Base-by-base conservation (phyloP, 2,113 vertebrate genomes). In the Microcebus lehilahytsara region DNA sequence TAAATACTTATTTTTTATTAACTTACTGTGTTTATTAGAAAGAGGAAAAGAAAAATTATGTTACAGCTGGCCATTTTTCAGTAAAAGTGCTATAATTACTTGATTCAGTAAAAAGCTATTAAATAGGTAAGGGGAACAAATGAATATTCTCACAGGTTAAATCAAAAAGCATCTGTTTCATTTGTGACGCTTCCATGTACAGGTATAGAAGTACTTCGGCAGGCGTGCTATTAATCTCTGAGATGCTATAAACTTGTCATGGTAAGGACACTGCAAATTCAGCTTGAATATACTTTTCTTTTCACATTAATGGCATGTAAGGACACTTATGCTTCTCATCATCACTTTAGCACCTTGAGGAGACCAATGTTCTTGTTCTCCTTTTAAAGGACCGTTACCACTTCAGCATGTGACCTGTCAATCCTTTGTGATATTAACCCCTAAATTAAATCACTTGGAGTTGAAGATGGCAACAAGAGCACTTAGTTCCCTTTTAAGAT, bases 231-330 rank as follows among this genome's bases (percentile, higher is more conserved):
- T 97, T 94, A 83, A 89, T 96, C 84, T 67, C 66, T 66, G 92
- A 96, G 92, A 93, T 91, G 69, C 72, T 88, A 7, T 96, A 78
- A 84, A 66, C 60, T 89, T 89, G 85, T 94, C 49, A 92, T 40
- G 22, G 85, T 93, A 93, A 97, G 94, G 87, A 92, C 40, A 25
- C 83, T 66, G 49, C 66, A 97, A 97, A 94, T 96, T 88, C 89
- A 56, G 78, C 93, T 84, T 95, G 64, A 94, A 60, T 77, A 89
- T 6, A 34, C 78, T 96, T 96, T 85, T 80, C 94, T 93, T 97
- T 97, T 96, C 49, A 69, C 53, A 58, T 92, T 90, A 96, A 95
- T 75, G 83, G 42, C 81, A n/a, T 27, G 5, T 87, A 60, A 96
- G 97, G 77, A 74, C 78, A 64, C 97, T 97, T 72, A 86, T 1